Conservation (phyloP, 2,113 vertebrate species). For the Anoura caudifer region DNA sequence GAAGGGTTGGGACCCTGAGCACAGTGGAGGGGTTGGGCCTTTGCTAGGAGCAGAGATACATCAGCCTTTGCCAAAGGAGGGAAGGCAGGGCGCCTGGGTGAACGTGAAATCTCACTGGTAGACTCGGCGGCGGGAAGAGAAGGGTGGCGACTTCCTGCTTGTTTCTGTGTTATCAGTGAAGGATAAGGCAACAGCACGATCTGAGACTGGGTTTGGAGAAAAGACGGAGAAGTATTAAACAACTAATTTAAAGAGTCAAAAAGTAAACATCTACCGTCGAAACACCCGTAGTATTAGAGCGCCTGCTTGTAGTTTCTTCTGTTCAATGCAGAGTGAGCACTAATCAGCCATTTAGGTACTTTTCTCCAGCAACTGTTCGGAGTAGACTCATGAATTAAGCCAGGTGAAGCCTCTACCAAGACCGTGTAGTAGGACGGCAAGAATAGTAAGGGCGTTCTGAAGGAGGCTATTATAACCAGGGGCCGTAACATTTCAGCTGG, state of each 20-base stretch:
- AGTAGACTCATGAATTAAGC: background rate
- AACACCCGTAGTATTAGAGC: background rate
- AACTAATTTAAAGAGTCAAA: background rate
- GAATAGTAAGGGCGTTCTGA: background rate
- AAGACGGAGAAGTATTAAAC: background rate
- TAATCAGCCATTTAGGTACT: background rate
- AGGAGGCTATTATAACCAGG: background rate
- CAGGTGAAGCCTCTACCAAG: background rate
- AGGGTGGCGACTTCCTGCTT: background rate
- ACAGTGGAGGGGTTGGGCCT: background rate
- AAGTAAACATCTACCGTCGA: background rate
- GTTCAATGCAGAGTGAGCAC: background rate
- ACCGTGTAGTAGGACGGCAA: background rate
- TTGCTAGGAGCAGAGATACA: background rate
- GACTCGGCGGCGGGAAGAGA: background rate
- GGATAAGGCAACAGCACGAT: background rate
- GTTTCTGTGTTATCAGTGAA: background rate
- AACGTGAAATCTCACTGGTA: background rate
- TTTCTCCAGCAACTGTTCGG: background rate
- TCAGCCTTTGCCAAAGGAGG: background rate
- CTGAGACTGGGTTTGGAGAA: background rate
- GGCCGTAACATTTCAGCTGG: background rate
- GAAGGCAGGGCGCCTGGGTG: background rate
- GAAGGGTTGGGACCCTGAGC: background rate
- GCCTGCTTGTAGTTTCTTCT: background rate